Evolutionary conservation across 2,797 vertebrate species (phyloP), one percentile per base, ranked within the genome.

Genomic region (Myripristis jacobus): DNA sequence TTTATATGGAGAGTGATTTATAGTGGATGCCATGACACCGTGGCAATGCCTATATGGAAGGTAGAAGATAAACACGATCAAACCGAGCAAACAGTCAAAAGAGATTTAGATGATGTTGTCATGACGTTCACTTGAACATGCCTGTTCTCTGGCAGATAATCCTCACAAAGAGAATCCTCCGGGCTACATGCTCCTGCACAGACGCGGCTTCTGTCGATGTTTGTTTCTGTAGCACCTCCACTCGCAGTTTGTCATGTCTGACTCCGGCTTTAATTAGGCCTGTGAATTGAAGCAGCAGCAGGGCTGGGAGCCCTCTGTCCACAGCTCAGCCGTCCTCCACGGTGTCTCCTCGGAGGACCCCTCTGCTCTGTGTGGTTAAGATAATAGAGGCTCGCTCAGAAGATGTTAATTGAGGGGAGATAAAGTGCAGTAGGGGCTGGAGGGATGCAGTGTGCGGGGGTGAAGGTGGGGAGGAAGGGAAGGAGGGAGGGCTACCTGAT

Each of bases 381-480:
- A 92, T 92, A 92, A 92, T 91, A 85, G 85, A 85, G 69, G 75
- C 76, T 75, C 78, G 79, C 87, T 84, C 85, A 77, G 88, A 89
- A 88, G 88, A 92, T 90, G 90, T 90, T 92, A 92, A 92, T 92
- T 92, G 91, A 91, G 89, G 86, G 87, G 88, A 91, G 90, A 92
- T 91, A 92, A 91, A 89, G 87, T 85, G 90, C 86, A 83, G 86
- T 67, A n/a, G 85, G 70, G 83, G 88, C 84, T 89, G 88, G 70
- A 80, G 86, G 88, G 85, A 88, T 83, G 88, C 83, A 11, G 15
- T 15, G 64, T 52, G 84, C 46, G 82, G 81, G 81, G 88, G 81
- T 53, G 51, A 3, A 8, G 6, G n/a, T 11, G 29, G 77, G 60
- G 79, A 62, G 27, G 55, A 15, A 11, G 44, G 21, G 7, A 38